Conservation (phyloP, 2,797 vertebrate genomes). For the Lepilemur septentrionalis region DNA sequence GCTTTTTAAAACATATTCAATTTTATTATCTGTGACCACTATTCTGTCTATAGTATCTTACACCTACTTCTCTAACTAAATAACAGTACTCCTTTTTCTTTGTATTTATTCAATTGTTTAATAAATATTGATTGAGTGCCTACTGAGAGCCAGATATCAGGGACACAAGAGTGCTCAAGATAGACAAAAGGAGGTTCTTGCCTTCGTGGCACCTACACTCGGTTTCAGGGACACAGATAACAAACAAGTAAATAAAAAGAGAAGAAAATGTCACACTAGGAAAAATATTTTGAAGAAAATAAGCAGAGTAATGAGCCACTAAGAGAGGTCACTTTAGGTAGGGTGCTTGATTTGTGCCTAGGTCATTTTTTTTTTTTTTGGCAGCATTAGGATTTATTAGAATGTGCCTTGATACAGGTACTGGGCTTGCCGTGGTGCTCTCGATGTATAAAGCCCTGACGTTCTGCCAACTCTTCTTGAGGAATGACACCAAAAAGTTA, state of each 20-base stretch:
- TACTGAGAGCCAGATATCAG: background rate
- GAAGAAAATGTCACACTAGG: background rate
- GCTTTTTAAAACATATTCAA: background rate
- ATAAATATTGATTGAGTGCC: background rate
- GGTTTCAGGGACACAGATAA: background rate
- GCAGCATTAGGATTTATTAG: no score
- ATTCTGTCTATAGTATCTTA: background rate
- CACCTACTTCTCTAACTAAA: background rate
- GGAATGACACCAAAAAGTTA: no score
- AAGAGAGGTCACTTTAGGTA: background rate
- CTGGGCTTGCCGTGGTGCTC: no score
- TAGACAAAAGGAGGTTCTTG: background rate
- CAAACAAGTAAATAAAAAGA: background rate
- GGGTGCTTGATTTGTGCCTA: background rate
- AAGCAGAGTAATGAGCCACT: background rate
- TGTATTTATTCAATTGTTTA: conserved; percentile 15
- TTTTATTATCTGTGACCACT: background rate
- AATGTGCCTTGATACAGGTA: no score
- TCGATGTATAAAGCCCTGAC: no score
- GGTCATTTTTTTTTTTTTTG: background rate
- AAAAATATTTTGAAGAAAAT: conserved; percentile 30
- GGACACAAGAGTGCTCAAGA: background rate
- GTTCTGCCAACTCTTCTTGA: no score
- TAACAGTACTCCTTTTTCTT: background rate
- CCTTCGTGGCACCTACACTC: background rate